A percentile compares a stretch with the other conserved stretches of the same genome.
phyloP scores from a whole-genome alignment of 92 coral and sea anemone genomes.

The Nematostella vectensis region DNA sequence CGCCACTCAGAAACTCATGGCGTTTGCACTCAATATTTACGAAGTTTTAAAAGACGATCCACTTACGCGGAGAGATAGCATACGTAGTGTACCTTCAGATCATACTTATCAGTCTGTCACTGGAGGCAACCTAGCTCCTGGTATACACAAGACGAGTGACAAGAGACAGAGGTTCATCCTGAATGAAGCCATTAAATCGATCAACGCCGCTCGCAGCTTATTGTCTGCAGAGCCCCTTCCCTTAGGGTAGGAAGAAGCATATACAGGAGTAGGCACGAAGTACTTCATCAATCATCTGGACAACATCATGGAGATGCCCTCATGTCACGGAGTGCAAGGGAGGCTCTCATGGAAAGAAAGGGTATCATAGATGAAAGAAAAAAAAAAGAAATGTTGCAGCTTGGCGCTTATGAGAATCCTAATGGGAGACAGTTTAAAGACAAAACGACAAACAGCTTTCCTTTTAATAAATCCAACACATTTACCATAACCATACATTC shows the following conservation, averaged over 20 bases:
- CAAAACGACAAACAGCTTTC: too few relatives aligned
- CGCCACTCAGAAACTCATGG: constrained; percentile 16
- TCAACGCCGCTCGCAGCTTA: constrained; percentile 14
- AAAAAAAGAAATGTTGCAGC: too few relatives aligned
- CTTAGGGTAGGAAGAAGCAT: constrained; percentile 28
- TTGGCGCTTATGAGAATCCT: too few relatives aligned
- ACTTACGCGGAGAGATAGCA: constrained; percentile 1
- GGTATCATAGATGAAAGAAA: too few relatives aligned
- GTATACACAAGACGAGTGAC: neutral
- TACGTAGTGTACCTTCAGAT: constrained; percentile 3
- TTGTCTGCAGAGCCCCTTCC: constrained; percentile 16
- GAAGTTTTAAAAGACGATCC: constrained; percentile 2
- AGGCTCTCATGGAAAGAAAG: too few relatives aligned
- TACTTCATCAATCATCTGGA: constrained; percentile 18
- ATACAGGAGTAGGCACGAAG: constrained; percentile 11
- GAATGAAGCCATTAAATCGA: constrained; percentile 12
- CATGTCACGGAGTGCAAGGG: too few relatives aligned
- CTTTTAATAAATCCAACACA: too few relatives aligned
- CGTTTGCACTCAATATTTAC: constrained; percentile 16
- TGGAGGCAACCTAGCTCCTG: neutral
- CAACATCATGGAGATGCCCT: constrained; percentile 4
- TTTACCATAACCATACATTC: too few relatives aligned
- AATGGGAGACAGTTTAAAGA: too few relatives aligned
- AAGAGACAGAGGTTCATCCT: constrained; percentile 5
- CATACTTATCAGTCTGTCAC: constrained; percentile 22